Evolutionary conservation across 2,888 invertebrate genomes (phyloP), one percentile per base, ranked within the genome.

Genomic region (Dendrolimus pini): DNA sequence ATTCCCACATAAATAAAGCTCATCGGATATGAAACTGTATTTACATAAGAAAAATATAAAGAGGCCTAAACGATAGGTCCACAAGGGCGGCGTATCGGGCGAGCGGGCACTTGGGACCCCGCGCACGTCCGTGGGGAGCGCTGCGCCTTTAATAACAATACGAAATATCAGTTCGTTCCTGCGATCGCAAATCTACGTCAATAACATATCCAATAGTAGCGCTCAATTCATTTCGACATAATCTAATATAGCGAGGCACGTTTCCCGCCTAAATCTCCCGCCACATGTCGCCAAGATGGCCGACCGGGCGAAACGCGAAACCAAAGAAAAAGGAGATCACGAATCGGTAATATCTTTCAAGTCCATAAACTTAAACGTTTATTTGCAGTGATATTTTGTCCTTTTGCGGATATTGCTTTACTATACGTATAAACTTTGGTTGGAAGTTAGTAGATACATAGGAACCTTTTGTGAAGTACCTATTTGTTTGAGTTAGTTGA

Each of bases 1-100:
- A 89, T 90, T 90, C 88, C 89, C 89, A 90, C 90, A 90, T 90
- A 90, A 90, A 89, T 90, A 90, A 90, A 90, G 89, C 89, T 90
- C 89, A 89, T 89, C 87, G 89, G 88, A 90, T 89, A 90, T 90
- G 86, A 89, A 89, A 83, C 80, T 64, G 85, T 86, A 90, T 90
- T 90, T 89, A 89, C 89, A 89, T 89, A 90, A 88, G 89, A 88
- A 89, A 89, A 88, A 89, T 89, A 89, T 88, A 89, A 90, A 88
- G 83, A 87, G 86, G 89, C 89, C 89, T 86, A 88, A 90, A 86
- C 87, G 88, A 86, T 86, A 83, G 85, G 85, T 82, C 82, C 84
- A 80, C 80, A 83, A 84, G 87, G 87, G 84, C 80, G 82, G 77
- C 78, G 77, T 82, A 83, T 82, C 85, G 83, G 78, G 69, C 70